Evolutionary conservation across 2,797 vertebrate genomes (phyloP).

Genomic region (Hippopotamyrus pictus): DNA sequence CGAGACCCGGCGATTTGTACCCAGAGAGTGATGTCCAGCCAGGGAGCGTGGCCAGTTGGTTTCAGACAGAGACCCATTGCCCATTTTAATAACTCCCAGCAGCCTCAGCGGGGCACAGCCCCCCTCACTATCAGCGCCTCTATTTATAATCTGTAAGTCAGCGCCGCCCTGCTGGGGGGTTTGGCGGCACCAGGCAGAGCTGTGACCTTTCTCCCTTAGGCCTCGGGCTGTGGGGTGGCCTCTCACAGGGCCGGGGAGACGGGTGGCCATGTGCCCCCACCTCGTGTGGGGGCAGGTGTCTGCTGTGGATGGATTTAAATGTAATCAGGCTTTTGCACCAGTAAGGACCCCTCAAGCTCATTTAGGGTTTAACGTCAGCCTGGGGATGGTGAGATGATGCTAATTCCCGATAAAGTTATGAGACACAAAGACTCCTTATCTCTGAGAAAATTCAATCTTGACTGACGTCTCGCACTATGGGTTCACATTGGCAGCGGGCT

Average conservation of each 20-base stretch:
- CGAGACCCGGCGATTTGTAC: not conserved
- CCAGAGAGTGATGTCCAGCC: not conserved
- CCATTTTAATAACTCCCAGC: not conserved
- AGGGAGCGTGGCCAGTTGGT: not conserved
- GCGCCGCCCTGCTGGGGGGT: not conserved
- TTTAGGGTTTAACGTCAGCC: conserved; percentile 5
- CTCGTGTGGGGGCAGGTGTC: not conserved
- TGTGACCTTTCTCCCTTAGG: not conserved
- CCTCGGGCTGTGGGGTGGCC: not conserved
- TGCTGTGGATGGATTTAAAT: not conserved
- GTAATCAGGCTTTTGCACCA: not conserved
- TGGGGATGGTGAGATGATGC: not conserved
- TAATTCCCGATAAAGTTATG: not conserved
- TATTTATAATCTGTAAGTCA: not conserved
- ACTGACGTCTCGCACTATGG: not conserved
- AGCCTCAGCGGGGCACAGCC: not conserved
- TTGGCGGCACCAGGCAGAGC: not conserved
- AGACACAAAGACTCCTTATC: not conserved
- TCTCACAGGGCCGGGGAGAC: not conserved
- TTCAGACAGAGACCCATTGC: not conserved
- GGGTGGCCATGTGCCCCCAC: not conserved
- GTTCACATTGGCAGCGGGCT: not conserved
- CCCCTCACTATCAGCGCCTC: not conserved
- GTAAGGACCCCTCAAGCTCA: not conserved
- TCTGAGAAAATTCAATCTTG: not conserved